Evolutionary conservation across 1,140 invertebrate species (phyloP).

Genomic region (Carcinoscorpius rotundicauda): DNA sequence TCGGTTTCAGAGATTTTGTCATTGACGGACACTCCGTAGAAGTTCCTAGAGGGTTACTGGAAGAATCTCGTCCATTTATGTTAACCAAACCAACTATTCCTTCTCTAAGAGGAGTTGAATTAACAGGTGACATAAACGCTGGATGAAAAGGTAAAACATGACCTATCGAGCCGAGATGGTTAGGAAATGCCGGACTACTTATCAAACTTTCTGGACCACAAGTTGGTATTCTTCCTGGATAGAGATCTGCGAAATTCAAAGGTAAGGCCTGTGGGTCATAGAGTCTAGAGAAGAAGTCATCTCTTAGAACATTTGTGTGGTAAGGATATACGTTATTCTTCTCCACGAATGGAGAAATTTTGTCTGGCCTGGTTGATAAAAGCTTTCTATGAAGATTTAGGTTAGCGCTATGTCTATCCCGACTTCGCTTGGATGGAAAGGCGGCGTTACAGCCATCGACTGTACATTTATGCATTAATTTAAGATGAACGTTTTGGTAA

Average conservation of each 20-base stretch:
- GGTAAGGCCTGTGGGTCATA: conserved; percentile 52
- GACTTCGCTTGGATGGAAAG: conserved; percentile 85
- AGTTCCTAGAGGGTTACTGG: background rate
- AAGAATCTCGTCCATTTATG: background rate
- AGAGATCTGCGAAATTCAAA: conserved; percentile 38
- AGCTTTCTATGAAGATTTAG: conserved; percentile 80
- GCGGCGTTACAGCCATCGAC: conserved; percentile 91
- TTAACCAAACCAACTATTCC: background rate
- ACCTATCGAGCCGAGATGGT: conserved; percentile 6
- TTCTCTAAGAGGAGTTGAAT: conserved; percentile 6
- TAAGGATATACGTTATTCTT: conserved; percentile 31
- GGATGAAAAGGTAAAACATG: conserved; percentile 16
- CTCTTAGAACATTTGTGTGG: conserved; percentile 43
- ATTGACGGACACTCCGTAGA: background rate
- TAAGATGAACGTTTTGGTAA: conserved; percentile 90
- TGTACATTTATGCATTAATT: conserved; percentile 90
- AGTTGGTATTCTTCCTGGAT: conserved; percentile 36
- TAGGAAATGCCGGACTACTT: conserved; percentile 27
- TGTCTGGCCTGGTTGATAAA: conserved; percentile 49
- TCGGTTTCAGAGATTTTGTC: background rate
- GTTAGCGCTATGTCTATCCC: conserved; percentile 86
- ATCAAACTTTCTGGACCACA: conserved; percentile 28
- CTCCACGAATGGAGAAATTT: conserved; percentile 28
- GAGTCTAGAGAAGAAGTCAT: conserved; percentile 67
- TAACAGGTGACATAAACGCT: conserved; percentile 13